A percentile compares a stretch with the other conserved stretches of the same genome.
phyloP scores from a whole-genome alignment of 1,140 invertebrate species.

The Aphaenogaster rudis region DNA sequence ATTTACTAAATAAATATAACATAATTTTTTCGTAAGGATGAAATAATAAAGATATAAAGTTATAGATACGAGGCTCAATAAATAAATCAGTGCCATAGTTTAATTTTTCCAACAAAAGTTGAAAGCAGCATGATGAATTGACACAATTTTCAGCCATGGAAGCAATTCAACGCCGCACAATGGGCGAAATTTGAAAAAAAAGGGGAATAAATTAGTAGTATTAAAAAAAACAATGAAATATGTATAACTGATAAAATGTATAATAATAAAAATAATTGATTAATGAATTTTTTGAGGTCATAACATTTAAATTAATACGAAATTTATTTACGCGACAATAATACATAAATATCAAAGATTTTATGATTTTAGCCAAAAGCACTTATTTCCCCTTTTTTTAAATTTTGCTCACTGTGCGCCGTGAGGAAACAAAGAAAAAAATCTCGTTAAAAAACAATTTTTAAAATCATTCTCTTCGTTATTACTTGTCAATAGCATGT shows the following conservation, averaged over 20 bases:
- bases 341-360: no score
- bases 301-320: no score
- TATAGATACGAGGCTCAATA: neutral
- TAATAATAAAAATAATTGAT: no score
- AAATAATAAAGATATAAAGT: neutral
- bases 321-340: no score
- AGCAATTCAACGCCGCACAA: neutral
- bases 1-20: neutral
- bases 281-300: no score
- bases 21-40: neutral
- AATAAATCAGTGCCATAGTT: neutral
- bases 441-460: neutral
- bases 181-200: no score
- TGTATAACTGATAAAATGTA: no score
- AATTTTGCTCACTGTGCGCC: no score
- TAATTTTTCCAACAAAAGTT: neutral
- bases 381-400: no score
- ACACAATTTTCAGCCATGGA: conserved; percentile 1
- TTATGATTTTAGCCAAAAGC: no score
- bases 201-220: no score
- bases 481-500: conserved; percentile 13
- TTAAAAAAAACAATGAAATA: no score
- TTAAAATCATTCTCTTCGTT: neutral
- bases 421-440: neutral
- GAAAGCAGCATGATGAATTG: neutral